Evolutionary conservation across 64 coral and sea anemone species (phyloP), one percentile per base, ranked within the genome.

Genomic region (Montipora efflorescens): DNA sequence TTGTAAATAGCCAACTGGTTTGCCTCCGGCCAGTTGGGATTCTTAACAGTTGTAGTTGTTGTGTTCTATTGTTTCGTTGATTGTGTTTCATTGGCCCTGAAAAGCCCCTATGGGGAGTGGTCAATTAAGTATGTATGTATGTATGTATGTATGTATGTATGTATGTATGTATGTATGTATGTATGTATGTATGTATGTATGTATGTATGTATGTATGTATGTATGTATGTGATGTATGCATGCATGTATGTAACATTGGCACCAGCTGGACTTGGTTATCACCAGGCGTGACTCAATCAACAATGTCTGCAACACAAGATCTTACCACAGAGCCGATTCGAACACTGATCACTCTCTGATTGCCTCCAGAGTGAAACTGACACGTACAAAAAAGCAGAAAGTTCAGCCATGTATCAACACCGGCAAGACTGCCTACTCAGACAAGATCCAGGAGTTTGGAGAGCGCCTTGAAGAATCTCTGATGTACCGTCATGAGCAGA

Each of bases 321-420:
- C 72, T 28, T 77, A 77, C 70, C 57, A 92, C 28, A 92, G 90
- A 14, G 67, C 80, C 25, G 80, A 92, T 69, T 84, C 22, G 2
- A 74, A 79, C 91, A 92, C 61, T 6, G 71, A 85, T 28, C 90
- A 92, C 72, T 22, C n/a, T 57, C 13, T 92, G 21, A 16, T 93
- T n/a, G 46, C 72, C 73, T 64, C 67, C 19, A 69, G 58, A 43
- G 25, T 93, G 6, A 10, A 36, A 2, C 19, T 87, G 6, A 5
- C 67, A 36, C 91, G 72, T 23, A 53, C 59, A 25, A 59, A 74
- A 9, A 76, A 85, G 68, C 70, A 48, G 8, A 66, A 83, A 66
- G 55, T 49, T 16, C 53, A 49, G 14, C 80, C 91, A 19, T 50
- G 90, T 57, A 85, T 92, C 49, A 92, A 92, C 58, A 81, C 90